Evolutionary conservation across 2,113 vertebrate genomes (phyloP).

Genomic region (Neoarius graeffei): DNA sequence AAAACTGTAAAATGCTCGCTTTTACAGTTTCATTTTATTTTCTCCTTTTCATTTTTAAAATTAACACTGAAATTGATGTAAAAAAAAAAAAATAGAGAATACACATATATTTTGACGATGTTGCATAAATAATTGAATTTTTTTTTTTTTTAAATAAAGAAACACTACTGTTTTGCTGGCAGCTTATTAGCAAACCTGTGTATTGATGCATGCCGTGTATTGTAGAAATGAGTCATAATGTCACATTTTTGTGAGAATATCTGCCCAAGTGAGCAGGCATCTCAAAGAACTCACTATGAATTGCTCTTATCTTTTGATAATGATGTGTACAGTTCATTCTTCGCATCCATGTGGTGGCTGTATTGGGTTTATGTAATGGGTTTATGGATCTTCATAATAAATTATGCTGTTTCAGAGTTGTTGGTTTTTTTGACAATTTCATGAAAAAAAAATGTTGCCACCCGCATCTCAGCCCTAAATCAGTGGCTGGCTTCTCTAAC

Average conservation of each 20-base stretch:
- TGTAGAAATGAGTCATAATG: background rate
- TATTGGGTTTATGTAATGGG: background rate
- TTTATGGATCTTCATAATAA: no score
- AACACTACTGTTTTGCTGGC: background rate
- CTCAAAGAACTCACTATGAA: background rate
- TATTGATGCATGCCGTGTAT: no score
- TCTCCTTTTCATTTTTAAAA: no score
- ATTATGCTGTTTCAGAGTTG: no score
- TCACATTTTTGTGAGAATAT: background rate
- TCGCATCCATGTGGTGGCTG: no score
- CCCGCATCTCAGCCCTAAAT: background rate
- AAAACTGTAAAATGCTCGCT: background rate
- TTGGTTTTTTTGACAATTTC: no score
- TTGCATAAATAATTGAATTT: background rate
- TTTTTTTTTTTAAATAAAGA: background rate
- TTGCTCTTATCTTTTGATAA: background rate
- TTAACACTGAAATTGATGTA: background rate
- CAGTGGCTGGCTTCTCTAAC: background rate
- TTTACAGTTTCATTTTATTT: background rate
- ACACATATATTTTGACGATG: no score
- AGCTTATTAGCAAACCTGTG: background rate
- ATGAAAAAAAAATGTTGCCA: no score
- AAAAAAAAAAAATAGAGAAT: no score
- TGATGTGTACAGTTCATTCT: background rate
- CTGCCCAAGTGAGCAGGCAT: background rate